Percentiles rank a stretch among this genome's conserved stretches.
Conservation (phyloP, 2,888 invertebrate genomes). For the Idaea straminata region DNA sequence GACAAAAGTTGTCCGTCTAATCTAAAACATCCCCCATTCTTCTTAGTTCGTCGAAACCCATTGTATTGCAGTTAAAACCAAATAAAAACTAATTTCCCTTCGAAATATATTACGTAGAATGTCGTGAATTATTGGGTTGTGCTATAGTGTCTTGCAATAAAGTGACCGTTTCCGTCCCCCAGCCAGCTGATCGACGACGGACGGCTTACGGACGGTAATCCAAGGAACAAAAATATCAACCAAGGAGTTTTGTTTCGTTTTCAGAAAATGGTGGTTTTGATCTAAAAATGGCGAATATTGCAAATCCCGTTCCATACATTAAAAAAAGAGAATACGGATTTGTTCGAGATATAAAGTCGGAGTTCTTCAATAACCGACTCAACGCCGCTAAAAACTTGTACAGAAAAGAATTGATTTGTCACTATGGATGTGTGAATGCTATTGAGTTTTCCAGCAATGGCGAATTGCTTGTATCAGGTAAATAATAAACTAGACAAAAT, state of each 20-base stretch:
- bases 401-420: conserved; percentile 91
- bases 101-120: no score
- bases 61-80: no score
- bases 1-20: no score
- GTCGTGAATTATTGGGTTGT: no score
- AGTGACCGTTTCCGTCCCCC: no score
- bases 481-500: conserved; percentile 33
- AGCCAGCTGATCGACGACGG: no score
- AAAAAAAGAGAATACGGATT: conserved; percentile 82
- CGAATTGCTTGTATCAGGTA: conserved; percentile 93
- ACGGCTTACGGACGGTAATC: conserved; percentile 36
- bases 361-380: conserved; percentile 82
- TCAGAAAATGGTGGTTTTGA: conserved; percentile 67
- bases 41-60: no score
- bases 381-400: conserved; percentile 87
- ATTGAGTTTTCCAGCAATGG: conserved; percentile 96
- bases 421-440: conserved; percentile 98
- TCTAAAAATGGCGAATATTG: conserved; percentile 71
- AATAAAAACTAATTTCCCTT: no score
- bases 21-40: no score
- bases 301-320: conserved; percentile 82
- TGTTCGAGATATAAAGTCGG: conserved; percentile 78
- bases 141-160: no score
- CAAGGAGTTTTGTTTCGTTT: conserved; percentile 46
- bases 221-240: conserved; percentile 20